phyloP scores from a whole-genome alignment of 2,797 vertebrate species.

The Periophthalmus magnuspinnatus region DNA sequence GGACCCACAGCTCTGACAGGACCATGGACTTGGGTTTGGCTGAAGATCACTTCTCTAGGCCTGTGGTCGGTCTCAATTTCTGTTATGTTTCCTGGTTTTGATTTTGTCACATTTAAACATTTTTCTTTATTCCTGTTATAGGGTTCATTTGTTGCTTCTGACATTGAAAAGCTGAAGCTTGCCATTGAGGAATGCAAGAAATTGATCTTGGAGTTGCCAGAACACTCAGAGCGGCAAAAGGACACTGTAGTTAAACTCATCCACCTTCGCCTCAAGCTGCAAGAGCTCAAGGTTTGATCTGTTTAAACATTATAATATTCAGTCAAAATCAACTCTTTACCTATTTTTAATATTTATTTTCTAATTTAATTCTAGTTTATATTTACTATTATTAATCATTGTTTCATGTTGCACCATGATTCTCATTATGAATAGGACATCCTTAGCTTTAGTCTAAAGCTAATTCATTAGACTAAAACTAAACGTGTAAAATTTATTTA shows the following conservation, averaged over 20 bases:
- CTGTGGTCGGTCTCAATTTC: slow-evolving; percentile 76
- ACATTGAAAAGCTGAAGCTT: slow-evolving; percentile 87
- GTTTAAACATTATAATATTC: background rate
- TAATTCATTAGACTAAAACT: too few species aligned
- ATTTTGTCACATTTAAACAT: background rate
- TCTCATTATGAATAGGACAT: too few species aligned
- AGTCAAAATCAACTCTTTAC: too few species aligned
- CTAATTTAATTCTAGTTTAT: too few species aligned
- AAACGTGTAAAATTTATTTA: too few species aligned
- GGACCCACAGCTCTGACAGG: slow-evolving; percentile 75
- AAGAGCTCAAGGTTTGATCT: slow-evolving; percentile 88
- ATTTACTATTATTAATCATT: too few species aligned
- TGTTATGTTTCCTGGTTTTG: background rate
- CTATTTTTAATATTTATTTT: too few species aligned
- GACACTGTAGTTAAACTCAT: slow-evolving; percentile 93
- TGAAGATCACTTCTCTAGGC: slow-evolving; percentile 95
- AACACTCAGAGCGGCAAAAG: slow-evolving; percentile 93
- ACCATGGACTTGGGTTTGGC: slow-evolving; percentile 91
- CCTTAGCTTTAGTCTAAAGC: background rate
- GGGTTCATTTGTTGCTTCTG: slow-evolving; percentile 89
- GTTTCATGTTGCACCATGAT: too few species aligned
- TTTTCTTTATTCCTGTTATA: slow-evolving; percentile 46
- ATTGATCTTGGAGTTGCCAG: slow-evolving; percentile 89
- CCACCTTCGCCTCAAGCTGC: slow-evolving; percentile 94
- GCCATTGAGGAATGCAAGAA: slow-evolving; percentile 95